Evolutionary conservation across 2,797 vertebrate genomes (phyloP).

Genomic region (Aulostomus chinensis): DNA sequence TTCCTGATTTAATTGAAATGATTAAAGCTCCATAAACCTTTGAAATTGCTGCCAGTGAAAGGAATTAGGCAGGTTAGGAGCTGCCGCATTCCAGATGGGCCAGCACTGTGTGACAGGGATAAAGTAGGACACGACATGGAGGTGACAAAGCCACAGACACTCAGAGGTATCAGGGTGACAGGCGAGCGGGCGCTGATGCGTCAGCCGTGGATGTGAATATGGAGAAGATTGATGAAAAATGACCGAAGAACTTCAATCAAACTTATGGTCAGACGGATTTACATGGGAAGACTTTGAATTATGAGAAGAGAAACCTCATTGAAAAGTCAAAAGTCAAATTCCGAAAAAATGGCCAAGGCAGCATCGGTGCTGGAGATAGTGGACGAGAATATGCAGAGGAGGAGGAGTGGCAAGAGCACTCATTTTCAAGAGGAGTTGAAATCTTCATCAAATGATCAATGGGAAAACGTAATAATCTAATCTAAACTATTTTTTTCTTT

Average conservation of each 20-base stretch:
- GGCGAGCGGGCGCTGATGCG: conserved; percentile 35
- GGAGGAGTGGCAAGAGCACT: too few relatives aligned
- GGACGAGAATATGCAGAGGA: too few relatives aligned
- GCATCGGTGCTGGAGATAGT: too few relatives aligned
- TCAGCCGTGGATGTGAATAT: conserved; percentile 27
- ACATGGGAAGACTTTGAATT: not conserved
- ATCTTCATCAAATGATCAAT: too few relatives aligned
- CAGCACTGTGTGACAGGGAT: conserved; percentile 48
- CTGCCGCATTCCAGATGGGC: conserved; percentile 6
- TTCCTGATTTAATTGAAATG: conserved; percentile 15
- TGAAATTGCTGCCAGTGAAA: conserved; percentile 2
- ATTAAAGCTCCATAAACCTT: not conserved
- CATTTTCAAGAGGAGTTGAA: too few relatives aligned
- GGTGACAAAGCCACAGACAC: conserved; percentile 51
- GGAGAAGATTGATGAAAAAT: conserved; percentile 22
- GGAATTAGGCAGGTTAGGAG: conserved; percentile 17
- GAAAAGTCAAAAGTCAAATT: too few relatives aligned
- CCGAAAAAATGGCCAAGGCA: too few relatives aligned
- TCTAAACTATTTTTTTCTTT: too few relatives aligned
- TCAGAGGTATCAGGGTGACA: conserved; percentile 42
- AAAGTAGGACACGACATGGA: conserved; percentile 57
- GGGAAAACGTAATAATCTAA: too few relatives aligned
- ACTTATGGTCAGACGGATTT: conserved; percentile 5
- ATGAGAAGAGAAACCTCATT: too few relatives aligned
- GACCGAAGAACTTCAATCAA: too few relatives aligned